Conservation (phyloP, 1,140 invertebrate genomes). For the Formica selysi region DNA sequence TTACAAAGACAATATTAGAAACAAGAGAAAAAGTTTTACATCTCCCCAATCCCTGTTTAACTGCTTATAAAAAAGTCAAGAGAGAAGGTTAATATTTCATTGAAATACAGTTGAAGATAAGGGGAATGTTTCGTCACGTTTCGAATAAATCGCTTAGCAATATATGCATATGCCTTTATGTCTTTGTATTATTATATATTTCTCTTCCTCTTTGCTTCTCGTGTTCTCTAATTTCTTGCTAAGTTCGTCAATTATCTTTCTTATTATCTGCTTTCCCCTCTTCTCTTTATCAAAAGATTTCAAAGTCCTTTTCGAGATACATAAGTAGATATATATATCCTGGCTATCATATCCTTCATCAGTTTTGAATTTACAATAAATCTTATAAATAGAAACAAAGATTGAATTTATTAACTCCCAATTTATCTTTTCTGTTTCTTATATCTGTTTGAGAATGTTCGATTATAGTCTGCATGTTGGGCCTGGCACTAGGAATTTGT, state of each 20-base stretch:
- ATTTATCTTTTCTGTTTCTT: conserved; percentile 83
- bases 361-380: conserved; percentile 52
- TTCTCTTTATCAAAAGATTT: conserved; percentile 67
- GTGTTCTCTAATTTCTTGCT: conserved; percentile 13
- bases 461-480: conserved; percentile 79
- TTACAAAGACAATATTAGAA: conserved; percentile 67
- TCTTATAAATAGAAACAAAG: conserved; percentile 50
- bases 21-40: conserved; percentile 25
- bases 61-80: conserved; percentile 48
- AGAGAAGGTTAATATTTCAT: conserved; percentile 37
- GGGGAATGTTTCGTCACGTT: conserved; percentile 65
- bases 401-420: conserved; percentile 12
- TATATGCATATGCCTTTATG: conserved; percentile 24
- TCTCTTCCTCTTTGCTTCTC: conserved; percentile 44
- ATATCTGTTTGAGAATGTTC: conserved; percentile 84
- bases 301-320: conserved; percentile 55
- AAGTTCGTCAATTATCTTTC: conserved; percentile 25
- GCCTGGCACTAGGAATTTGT: conserved; percentile 85
- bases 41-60: conserved; percentile 45
- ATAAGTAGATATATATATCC: conserved; percentile 60
- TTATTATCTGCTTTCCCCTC: conserved; percentile 3
- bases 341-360: conserved; percentile 39
- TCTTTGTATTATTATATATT: conserved; percentile 40
- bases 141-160: conserved; percentile 1
- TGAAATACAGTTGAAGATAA: conserved; percentile 64